phyloP scores from a whole-genome alignment of 2,113 vertebrate genomes.

The Heliornis fulica region DNA sequence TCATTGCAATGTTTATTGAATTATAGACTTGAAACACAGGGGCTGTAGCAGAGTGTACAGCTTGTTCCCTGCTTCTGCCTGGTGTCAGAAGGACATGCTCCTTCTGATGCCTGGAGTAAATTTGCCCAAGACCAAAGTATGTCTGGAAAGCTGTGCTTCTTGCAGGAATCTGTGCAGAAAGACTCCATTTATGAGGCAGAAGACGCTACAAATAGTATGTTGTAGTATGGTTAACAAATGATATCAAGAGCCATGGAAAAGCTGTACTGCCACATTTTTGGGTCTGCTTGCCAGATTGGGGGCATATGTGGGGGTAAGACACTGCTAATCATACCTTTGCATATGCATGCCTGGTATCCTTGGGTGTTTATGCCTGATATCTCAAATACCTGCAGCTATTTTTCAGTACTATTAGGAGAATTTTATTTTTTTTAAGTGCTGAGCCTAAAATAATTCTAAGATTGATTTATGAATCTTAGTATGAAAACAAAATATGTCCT shows the following conservation, averaged over 20 bases:
- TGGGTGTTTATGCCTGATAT: neutral
- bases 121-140: neutral
- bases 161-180: neutral
- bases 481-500: neutral
- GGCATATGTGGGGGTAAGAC: neutral
- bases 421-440: neutral
- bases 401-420: neutral
- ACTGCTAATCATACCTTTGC: neutral
- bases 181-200: neutral
- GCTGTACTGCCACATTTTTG: neutral
- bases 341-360: neutral
- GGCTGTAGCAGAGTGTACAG: neutral
- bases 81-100: rapidly evolving
- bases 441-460: neutral
- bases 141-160: neutral
- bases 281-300: neutral
- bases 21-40: neutral
- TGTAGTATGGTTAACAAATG: neutral
- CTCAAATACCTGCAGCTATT: neutral
- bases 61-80: neutral
- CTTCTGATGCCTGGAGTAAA: neutral
- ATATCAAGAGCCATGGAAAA: neutral
- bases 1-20: neutral
- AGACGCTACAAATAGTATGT: neutral
- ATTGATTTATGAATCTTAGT: neutral